Evolutionary conservation across 1,140 invertebrate genomes (phyloP), one percentile per base, ranked within the genome.

Genomic region (Lepidurus packardi): DNA sequence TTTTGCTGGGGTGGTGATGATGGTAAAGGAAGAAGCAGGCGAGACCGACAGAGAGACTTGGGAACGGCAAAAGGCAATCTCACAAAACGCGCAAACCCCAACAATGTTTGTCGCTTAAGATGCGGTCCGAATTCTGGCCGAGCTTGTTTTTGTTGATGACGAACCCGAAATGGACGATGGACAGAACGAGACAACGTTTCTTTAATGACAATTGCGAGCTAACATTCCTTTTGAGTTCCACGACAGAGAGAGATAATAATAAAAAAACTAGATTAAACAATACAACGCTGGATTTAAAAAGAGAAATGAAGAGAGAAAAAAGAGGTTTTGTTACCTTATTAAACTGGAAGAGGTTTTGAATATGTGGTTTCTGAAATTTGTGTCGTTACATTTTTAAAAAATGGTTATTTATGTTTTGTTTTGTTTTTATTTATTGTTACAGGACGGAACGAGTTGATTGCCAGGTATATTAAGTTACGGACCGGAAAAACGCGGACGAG

Each of bases 391-490:
- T 4, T 34, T 2, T 2, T 34, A 73, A 73, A 77, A 73, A n/a
- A 11, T 9, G 34, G 6, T 43, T 77, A 24, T 43, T 77, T 11
- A 16, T 45, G 45, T 65, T 47, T n/a, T 7, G 34, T 75, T 79
- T 78, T 81, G 79, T 82, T 77, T 77, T 79, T 77, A 82, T 82
- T 82, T 82, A 77, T 86, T 80, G 90, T 90, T 81, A 1, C 89
- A 99, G 97, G 97, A 84, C 92, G 98, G 81, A 99, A 99, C 89
- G 98, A 99, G 89, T 88, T 99, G 83, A 99, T 99, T 86, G 98
- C 98, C 80, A 90, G 98, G 82, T 99, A 99, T 87, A 99, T 99
- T 84, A 99, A 99, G 90, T 87, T 99, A 82, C 90, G 98, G 82
- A 99, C 98, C 79, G 98, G 98, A 76, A 99, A 99, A 87, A 99